A percentile compares a stretch with the other conserved stretches of the same genome.
phyloP scores from a whole-genome alignment of 2,113 vertebrate genomes.

The Tor tambroides region DNA sequence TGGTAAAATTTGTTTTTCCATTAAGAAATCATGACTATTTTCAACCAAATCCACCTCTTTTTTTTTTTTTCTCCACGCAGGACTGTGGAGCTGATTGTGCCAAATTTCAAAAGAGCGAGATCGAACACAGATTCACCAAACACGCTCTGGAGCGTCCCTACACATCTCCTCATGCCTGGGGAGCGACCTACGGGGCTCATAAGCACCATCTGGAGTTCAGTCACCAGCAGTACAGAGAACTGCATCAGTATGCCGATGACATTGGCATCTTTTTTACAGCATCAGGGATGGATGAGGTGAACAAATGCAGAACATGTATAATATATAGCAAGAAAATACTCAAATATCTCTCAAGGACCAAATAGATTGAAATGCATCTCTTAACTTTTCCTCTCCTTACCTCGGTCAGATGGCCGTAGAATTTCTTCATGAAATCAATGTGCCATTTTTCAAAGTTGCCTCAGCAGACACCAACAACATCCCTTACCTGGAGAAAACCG shows the following conservation, averaged over 20 bases:
- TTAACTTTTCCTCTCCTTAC: not conserved
- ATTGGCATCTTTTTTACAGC: too few species aligned
- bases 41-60: not conserved
- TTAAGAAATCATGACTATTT: not conserved
- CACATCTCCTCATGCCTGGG: constrained; percentile 88
- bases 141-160: constrained; percentile 85
- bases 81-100: constrained; percentile 95
- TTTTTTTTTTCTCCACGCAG: constrained; percentile 68
- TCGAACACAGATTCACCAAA: constrained; percentile 91
- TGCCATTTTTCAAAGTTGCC: constrained; percentile 96
- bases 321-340: too few species aligned
- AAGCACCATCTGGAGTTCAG: constrained; percentile 94
- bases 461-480: constrained; percentile 97
- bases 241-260: too few species aligned
- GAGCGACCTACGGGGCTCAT: constrained; percentile 89
- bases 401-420: constrained; percentile 89
- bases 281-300: too few species aligned
- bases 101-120: constrained; percentile 96
- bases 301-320: too few species aligned
- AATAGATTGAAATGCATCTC: not conserved
- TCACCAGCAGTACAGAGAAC: constrained; percentile 83
- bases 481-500: constrained; percentile 90
- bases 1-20: not conserved
- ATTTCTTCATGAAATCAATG: constrained; percentile 88
- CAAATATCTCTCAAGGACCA: too few species aligned